Evolutionary conservation across 2,797 vertebrate genomes (phyloP), one percentile per base, ranked within the genome.

Genomic region (Crypturellus tataupa): DNA sequence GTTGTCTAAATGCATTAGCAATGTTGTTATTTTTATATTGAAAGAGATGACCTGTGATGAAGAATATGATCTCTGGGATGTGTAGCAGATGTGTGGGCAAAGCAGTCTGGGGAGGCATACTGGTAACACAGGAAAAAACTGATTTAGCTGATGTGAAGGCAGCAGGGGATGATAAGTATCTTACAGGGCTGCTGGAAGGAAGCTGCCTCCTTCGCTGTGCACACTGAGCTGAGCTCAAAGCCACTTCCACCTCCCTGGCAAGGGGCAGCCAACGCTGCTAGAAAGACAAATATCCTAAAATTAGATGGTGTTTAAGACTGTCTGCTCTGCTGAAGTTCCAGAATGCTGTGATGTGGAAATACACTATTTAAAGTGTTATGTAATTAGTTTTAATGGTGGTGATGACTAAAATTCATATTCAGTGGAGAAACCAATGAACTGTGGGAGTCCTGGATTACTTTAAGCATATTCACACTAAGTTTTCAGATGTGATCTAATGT

Each of bases 331-430:
- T 91, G 77, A 37, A 89, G 72, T 58, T 31, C n/a, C 85, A 89
- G 89, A 76, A 62, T 42, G 77, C 89, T 94, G 63, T 89, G 80
- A 83, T 91, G 91, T 93, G 89, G 89, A 94, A 95, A 65, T 89
- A 42, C 53, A 27, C 16, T 71, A 60, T 89, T 91, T 84, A 94
- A 25, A 20, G 73, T 63, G 87, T 83, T 79, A 16, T 59, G 65
- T 85, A 91, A 95, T 96, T 95, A 94, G 82, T 59, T 44, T 67
- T 91, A 63, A 72, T 91, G 77, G 60, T 88, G 82, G 11, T 87
- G 80, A 75, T 90, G 89, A 87, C 63, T 80, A 81, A 95, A 96
- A 95, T 94, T 63, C 80, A 79, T 85, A 67, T 79, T 90, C 80
- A 60, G 51, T 7, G 16, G 62, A 60, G 85, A 56, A 89, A 51